Evolutionary conservation across 2,888 invertebrate species (phyloP), one percentile per base, ranked within the genome.

Genomic region (Morpho achilles): DNA sequence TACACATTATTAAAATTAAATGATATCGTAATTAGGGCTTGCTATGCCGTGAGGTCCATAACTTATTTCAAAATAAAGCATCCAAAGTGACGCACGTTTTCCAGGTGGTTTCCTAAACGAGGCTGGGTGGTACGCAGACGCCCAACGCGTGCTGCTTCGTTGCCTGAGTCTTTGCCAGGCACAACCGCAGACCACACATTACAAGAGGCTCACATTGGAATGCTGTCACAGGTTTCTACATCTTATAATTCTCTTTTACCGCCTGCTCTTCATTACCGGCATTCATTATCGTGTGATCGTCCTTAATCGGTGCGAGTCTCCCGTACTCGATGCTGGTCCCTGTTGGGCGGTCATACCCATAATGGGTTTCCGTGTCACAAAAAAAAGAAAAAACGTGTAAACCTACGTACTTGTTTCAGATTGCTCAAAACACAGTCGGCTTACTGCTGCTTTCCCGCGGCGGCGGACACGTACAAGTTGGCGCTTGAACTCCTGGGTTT

Each of bases 51-150:
- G 16, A 16, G 16, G 16, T 16, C 16, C 16, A 16, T 16, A 1
- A 16, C 16, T 16, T 16, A 16, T 16, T 16, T 16, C 16, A 1
- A 16, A 16, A 16, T 16, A 16, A 16, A 16, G 16, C 16, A 16
- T 16, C 16, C 16, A 16, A 16, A 16, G 16, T 16, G 16, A 16
- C 16, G 39, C 51, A 9, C 39, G 16, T 16, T 16, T 16, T 16
- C 2, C 89, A 89, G 96, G 96, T 60, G 93, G 93, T 62, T 98
- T 98, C 86, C 92, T 98, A 5, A 95, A 95, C 76, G 98, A 98
- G 76, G 96, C 96, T 0, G 97, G 97, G 0, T 97, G 97, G 96
- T 95, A 95, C 78, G 90, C 91, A 64, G 95, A 96, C 75, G 95
- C 96, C 63, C 94, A 95, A 74, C 89, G 92, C 49, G 93, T 97